These are phyloP conservation scores for Microtus richardsoni DNA, from an alignment of 2,113 vertebrate species.

Conservation along the genomic window DNA sequence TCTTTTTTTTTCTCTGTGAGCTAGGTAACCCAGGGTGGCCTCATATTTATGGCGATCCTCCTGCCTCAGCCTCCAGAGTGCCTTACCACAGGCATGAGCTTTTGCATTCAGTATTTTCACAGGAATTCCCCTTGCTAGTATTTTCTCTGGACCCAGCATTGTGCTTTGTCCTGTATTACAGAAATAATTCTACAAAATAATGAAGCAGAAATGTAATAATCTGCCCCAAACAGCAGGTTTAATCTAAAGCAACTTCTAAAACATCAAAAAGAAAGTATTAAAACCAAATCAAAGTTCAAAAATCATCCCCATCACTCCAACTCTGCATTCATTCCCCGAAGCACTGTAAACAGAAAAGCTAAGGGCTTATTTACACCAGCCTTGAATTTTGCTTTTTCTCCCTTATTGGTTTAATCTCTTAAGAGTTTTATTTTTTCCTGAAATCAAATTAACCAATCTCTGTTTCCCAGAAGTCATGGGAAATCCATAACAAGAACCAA, in stretches of 20 bases:
- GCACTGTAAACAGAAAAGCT: background rate
- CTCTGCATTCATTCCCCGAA: background rate
- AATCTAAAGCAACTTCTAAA: conserved; percentile 34
- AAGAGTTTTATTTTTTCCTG: background rate
- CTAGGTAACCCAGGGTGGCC: background rate
- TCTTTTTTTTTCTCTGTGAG: no score
- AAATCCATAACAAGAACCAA: background rate
- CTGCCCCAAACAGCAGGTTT: background rate
- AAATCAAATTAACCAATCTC: conserved; percentile 41
- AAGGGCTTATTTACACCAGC: background rate
- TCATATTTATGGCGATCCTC: background rate
- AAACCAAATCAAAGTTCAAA: conserved; percentile 24
- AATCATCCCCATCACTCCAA: background rate
- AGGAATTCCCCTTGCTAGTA: background rate
- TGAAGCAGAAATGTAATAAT: background rate
- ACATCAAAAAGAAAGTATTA: background rate
- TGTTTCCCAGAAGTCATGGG: background rate
- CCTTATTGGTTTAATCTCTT: background rate
- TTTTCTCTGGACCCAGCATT: background rate
- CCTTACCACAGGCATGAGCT: background rate
- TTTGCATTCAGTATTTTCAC: background rate
- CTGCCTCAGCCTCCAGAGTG: background rate
- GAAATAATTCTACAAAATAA: background rate
- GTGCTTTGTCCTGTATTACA: background rate
- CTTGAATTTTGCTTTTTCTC: background rate